These are phyloP conservation scores for Paratilapia polleni DNA, from an alignment of 2,113 vertebrate genomes.

Conservation along the genomic window DNA sequence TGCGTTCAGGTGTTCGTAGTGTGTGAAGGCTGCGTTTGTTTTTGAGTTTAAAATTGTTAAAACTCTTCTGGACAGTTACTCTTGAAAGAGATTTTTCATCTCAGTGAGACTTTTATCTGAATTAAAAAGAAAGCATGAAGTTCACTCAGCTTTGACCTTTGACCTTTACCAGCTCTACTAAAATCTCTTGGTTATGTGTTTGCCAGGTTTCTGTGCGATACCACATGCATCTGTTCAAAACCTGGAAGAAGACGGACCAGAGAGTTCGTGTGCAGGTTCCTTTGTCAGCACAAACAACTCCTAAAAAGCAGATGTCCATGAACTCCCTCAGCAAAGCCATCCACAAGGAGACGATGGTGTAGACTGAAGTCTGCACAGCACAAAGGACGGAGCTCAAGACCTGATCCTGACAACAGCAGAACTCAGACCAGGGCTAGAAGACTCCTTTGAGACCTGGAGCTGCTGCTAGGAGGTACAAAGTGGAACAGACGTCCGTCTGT, in stretches of 20 bases:
- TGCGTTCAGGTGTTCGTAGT: too few relatives aligned
- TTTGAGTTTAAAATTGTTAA: too few relatives aligned
- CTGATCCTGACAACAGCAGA: too few relatives aligned
- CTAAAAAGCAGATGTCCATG: conserved; percentile 12
- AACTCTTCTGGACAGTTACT: too few relatives aligned
- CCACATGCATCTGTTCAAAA: conserved; percentile 71
- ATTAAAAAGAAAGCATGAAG: too few relatives aligned
- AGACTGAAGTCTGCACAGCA: neutral
- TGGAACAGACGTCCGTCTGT: too few relatives aligned
- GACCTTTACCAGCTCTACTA: neutral
- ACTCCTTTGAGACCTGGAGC: too few relatives aligned
- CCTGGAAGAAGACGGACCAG: conserved; percentile 71
- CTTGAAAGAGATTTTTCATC: too few relatives aligned
- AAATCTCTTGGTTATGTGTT: neutral
- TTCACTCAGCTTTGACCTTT: neutral
- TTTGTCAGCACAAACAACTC: neutral
- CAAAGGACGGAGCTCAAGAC: neutral
- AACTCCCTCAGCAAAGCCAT: conserved; percentile 49
- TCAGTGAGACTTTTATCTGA: too few relatives aligned
- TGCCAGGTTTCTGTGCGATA: conserved; percentile 75
- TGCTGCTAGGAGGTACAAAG: too few relatives aligned
- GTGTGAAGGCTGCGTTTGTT: too few relatives aligned
- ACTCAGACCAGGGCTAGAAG: too few relatives aligned
- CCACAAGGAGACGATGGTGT: conserved; percentile 74
- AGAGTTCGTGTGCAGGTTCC: conserved; percentile 70